Percentiles rank a stretch among this genome's conserved stretches.
Evolutionary conservation across 1,140 invertebrate species (phyloP).

Genomic region (Probaryconus sp.): DNA sequence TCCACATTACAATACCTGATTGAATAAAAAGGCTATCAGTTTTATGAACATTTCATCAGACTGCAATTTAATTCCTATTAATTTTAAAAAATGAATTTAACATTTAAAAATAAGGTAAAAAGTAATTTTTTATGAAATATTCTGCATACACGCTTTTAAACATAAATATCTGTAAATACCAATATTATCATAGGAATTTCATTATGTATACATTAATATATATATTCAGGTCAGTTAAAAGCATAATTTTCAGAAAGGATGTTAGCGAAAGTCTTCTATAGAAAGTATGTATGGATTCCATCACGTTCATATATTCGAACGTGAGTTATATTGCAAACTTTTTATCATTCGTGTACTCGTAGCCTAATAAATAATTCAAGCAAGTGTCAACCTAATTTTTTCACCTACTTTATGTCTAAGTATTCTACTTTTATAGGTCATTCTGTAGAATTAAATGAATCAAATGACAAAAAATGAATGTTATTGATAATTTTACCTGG

Average conservation of each 20-base stretch:
- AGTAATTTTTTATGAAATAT: too few species aligned
- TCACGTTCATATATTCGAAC: conserved; percentile 15
- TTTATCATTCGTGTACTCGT: too few species aligned
- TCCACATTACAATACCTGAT: conserved; percentile 68
- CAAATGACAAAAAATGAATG: conserved; percentile 6
- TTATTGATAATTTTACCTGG: conserved; percentile 66
- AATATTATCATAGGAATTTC: neutral
- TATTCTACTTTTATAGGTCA: too few species aligned
- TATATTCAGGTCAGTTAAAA: conserved; percentile 31
- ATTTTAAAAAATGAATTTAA: too few species aligned
- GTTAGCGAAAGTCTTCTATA: conserved; percentile 44
- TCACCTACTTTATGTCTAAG: too few species aligned
- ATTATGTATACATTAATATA: conserved; percentile 5
- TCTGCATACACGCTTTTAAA: too few species aligned
- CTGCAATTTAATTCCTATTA: too few species aligned
- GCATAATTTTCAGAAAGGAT: conserved; percentile 19
- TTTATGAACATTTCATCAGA: neutral
- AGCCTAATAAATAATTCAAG: too few species aligned
- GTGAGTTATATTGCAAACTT: neutral
- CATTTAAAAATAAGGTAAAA: too few species aligned
- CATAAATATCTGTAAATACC: neutral
- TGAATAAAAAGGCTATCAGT: neutral
- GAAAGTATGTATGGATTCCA: conserved; percentile 37
- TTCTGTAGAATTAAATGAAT: neutral
- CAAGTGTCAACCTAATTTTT: too few species aligned